Base-by-base conservation (phyloP, 2,888 invertebrate species). In the Pristionchus exspectatus region DNA sequence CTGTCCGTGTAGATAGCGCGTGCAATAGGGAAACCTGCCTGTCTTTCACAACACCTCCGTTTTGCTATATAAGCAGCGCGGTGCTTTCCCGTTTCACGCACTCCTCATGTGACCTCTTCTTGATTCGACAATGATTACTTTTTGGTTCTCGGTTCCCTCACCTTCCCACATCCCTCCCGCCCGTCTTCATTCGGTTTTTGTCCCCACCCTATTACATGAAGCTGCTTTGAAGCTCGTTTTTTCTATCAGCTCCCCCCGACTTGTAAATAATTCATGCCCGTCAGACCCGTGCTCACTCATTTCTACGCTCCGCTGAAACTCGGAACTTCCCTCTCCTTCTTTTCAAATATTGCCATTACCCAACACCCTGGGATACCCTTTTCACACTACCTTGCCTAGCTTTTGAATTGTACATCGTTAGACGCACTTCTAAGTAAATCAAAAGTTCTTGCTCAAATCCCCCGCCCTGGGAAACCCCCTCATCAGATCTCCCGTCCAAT, bases 41-140 rank as follows among this genome's bases (percentile, higher is more conserved):
- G 21, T 56, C 14, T 72, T 72, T 72, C 72, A 33, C 72, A 72
- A 72, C 18, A 72, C 30, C 30, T 24, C 18, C 18, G 33, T 72
- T 72, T 27, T 27, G 72, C 72, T 72, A 72, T 72, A 72, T 72
- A 72, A 72, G 72, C 72, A 2, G 72, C 3, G 72, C 72, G 18
- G 33, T 33, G 27, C 18, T 27, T 33, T 72, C 72, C 33, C 72
- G 33, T 72, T 72, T 72, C 72, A 72, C 72, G 27, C 72, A 7
- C 72, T 27, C 72, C 33, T 72, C 72, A 33, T 72, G 72, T 33
- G 72, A 72, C 18, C 66, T 24, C 12, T 66, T 27, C n/a, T 21
- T 56, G 56, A 1, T 56, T 21, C 21, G 56, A 56, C 56, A 21
- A 4, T 56, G 21, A 21, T 56, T 3, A 1, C 56, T 56, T 9